A percentile compares a stretch with the other conserved stretches of the same genome.
Evolutionary conservation across 2,113 vertebrate species (phyloP).

Genomic region (Thunnus thynnus): DNA sequence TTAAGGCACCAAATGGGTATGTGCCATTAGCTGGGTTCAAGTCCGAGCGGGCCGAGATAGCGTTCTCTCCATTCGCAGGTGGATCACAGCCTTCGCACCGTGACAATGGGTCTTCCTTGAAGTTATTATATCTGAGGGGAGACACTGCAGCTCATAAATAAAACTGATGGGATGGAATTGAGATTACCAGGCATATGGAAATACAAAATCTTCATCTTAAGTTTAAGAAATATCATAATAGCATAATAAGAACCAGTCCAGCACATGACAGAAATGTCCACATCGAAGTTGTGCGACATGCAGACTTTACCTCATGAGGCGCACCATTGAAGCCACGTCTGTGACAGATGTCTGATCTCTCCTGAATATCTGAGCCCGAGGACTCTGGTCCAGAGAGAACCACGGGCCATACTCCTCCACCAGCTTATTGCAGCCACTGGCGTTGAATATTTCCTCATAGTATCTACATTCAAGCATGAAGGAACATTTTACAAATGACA

Average conservation of each 20-base stretch:
- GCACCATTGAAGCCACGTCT: conserved; percentile 92
- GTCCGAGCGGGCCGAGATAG: conserved; percentile 94
- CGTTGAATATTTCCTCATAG: conserved; percentile 90
- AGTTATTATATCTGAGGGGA: conserved; percentile 91
- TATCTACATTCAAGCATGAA: conserved; percentile 81
- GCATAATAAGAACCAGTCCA: neutral
- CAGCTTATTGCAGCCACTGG: conserved; percentile 88
- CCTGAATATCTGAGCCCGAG: conserved; percentile 93
- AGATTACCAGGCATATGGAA: neutral
- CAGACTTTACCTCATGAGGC: conserved; percentile 90
- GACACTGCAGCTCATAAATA: conserved; percentile 11
- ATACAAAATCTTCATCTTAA: neutral
- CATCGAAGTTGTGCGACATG: conserved; percentile 12
- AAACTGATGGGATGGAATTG: too few relatives aligned
- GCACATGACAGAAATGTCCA: neutral
- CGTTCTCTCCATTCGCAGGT: conserved; percentile 89
- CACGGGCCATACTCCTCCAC: conserved; percentile 91
- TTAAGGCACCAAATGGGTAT: conserved; percentile 93
- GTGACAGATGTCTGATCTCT: conserved; percentile 90
- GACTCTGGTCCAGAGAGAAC: conserved; percentile 91
- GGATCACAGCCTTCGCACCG: conserved; percentile 88
- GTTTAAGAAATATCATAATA: neutral
- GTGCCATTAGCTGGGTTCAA: conserved; percentile 93
- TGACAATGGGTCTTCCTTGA: conserved; percentile 90
- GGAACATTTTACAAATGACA: neutral